A percentile compares a stretch with the other conserved stretches of the same genome.
Evolutionary conservation across 2,113 vertebrate genomes (phyloP).

Genomic region (Monopterus albus): DNA sequence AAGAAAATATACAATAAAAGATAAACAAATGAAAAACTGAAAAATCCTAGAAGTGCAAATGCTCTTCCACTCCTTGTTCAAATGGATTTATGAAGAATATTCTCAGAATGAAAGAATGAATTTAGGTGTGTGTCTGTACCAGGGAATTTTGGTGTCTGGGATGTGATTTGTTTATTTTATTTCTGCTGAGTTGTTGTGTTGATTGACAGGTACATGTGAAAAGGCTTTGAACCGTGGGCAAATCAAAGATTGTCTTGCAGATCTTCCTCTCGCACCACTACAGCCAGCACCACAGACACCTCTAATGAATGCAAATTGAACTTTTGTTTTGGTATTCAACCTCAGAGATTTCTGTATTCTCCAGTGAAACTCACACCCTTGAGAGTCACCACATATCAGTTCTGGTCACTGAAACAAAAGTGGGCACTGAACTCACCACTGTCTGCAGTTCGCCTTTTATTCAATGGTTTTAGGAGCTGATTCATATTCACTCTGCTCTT

Average conservation of each 20-base stretch:
- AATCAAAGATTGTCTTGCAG: slow-evolving; percentile 29
- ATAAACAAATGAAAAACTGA: too few species aligned
- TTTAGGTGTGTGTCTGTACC: slow-evolving; percentile 7
- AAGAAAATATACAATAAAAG: not conserved
- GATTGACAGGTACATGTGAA: slow-evolving; percentile 63
- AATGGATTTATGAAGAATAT: slow-evolving; percentile 17
- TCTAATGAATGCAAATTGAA: slow-evolving; percentile 62
- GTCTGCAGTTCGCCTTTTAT: slow-evolving; percentile 11
- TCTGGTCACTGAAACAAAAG: slow-evolving; percentile 39
- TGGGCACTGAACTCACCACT: slow-evolving; percentile 26
- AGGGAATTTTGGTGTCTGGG: slow-evolving; percentile 3
- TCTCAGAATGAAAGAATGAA: slow-evolving; percentile 19
- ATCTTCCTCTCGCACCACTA: slow-evolving; percentile 28
- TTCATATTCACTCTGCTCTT: slow-evolving; percentile 38
- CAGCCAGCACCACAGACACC: slow-evolving; percentile 26
- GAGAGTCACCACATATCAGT: slow-evolving; percentile 41
- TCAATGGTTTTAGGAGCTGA: slow-evolving; percentile 7
- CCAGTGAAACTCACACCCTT: slow-evolving; percentile 46
- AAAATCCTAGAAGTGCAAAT: too few species aligned
- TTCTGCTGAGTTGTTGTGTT: slow-evolving; percentile 38
- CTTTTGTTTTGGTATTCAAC: not conserved
- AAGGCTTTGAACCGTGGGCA: slow-evolving; percentile 55
- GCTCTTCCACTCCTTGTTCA: too few species aligned
- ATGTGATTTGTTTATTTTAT: slow-evolving; percentile 48
- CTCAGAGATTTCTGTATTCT: slow-evolving; percentile 15